A percentile compares a stretch with the other conserved stretches of the same genome.
phyloP scores from a whole-genome alignment of 2,888 invertebrate genomes.

The Portevinia maculata region DNA sequence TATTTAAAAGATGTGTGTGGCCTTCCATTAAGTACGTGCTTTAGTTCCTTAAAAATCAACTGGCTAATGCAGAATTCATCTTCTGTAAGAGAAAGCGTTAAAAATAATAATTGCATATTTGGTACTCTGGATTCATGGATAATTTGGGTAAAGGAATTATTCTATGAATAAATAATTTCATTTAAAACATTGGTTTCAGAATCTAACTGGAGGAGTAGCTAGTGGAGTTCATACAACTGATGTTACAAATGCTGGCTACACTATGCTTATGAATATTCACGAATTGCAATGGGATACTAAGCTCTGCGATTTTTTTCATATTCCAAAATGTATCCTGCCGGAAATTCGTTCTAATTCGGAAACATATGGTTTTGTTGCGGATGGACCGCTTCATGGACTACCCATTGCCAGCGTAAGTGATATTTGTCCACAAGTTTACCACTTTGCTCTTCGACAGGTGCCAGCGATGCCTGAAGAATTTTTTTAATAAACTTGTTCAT shows the following conservation, averaged over 20 bases:
- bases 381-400: slow-evolving; percentile 89
- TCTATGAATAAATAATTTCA: background rate
- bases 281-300: slow-evolving; percentile 95
- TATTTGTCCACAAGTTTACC: background rate
- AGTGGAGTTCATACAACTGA: slow-evolving; percentile 93
- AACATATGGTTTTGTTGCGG: slow-evolving; percentile 91
- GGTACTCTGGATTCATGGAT: slow-evolving; percentile 98
- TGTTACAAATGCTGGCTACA: slow-evolving; percentile 98
- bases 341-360: slow-evolving; percentile 96
- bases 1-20: slow-evolving; percentile 88
- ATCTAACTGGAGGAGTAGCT: slow-evolving; percentile 85
- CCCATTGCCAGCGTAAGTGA: slow-evolving; percentile 93
- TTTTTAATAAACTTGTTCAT: too few species aligned
- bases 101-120: slow-evolving; percentile 88
- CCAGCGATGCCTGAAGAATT: too few species aligned
- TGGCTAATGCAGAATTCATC: slow-evolving; percentile 96
- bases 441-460: too few species aligned
- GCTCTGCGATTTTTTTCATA: slow-evolving; percentile 93
- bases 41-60: slow-evolving; percentile 96
- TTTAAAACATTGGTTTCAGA: slow-evolving; percentile 80
- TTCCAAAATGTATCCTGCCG: slow-evolving; percentile 93
- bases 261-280: slow-evolving; percentile 96
- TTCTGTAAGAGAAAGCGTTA: slow-evolving; percentile 88
- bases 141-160: slow-evolving; percentile 88
- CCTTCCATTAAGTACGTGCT: slow-evolving; percentile 97